Evolutionary conservation across 2,888 invertebrate genomes (phyloP).

Genomic region (Melanostoma scalare): DNA sequence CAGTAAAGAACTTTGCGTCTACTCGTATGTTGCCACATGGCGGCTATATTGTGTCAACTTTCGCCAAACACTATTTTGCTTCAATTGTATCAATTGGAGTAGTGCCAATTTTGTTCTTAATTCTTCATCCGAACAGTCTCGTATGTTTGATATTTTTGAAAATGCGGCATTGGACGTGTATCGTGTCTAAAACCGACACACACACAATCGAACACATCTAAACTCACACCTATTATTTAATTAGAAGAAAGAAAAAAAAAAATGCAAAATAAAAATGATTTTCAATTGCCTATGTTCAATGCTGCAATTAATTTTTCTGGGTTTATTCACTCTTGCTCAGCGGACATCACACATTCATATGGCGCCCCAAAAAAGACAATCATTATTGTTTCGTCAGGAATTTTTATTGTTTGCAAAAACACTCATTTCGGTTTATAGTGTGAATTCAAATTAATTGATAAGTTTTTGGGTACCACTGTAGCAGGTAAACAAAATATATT

Average conservation of each 20-base stretch:
- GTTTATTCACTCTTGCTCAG: slow-evolving; percentile 64
- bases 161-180: slow-evolving; percentile 39
- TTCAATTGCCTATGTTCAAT: slow-evolving; percentile 73
- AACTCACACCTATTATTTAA: not conserved
- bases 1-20: too few relatives aligned
- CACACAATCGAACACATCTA: not conserved
- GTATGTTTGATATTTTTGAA: slow-evolving; percentile 31
- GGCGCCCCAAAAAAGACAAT: slow-evolving; percentile 42
- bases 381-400: slow-evolving; percentile 19
- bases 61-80: slow-evolving; percentile 57
- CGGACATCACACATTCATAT: slow-evolving; percentile 15
- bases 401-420: slow-evolving; percentile 73
- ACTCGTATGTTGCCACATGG: slow-evolving; percentile 51
- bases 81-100: slow-evolving; percentile 49
- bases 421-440: slow-evolving; percentile 42
- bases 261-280: slow-evolving; percentile 59
- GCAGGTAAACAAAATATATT: slow-evolving; percentile 3
- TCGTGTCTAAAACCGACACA: not conserved
- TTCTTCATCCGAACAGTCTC: slow-evolving; percentile 55
- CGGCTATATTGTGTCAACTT: slow-evolving; percentile 64
- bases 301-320: slow-evolving; percentile 72
- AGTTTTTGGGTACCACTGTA: slow-evolving; percentile 10
- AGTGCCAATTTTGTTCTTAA: slow-evolving; percentile 57
- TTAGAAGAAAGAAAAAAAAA: slow-evolving; percentile 1
- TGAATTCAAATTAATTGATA: slow-evolving; percentile 50